Base-by-base conservation (phyloP, 2,113 vertebrate species). In the Tauraco erythrolophus region DNA sequence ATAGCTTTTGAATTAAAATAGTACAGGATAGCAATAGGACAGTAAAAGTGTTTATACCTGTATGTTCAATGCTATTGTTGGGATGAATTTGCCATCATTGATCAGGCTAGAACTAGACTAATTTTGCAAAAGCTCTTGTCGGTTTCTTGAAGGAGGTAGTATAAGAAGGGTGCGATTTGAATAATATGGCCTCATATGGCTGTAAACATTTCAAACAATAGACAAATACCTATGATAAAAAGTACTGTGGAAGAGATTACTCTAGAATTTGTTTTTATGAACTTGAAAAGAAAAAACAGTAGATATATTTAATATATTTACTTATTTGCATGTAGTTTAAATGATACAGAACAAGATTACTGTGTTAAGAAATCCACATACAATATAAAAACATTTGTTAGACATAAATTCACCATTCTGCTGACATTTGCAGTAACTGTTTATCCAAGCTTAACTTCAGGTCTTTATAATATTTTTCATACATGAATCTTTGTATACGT, bases 291-390 rank as follows among this genome's bases (percentile, higher is more conserved):
- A 89, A 93, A 90, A 35, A 97, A 95, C 84, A 97, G 86, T 97
- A 96, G 95, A 97, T 98, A 97, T 76, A 97, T 96, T 98, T 97
- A 98, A 97, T 97, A 96, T 94, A 97, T 98, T 98, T 98, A 98
- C 98, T 98, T 96, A 98, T 96, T 96, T 86, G 77, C 92, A 95
- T 79, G 89, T 97, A 94, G 91, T 94, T 98, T 97, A 97, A 98
- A 96, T 88, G 96, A 98, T 96, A 98, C 96, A 98, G 97, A 98
- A 97, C 89, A 95, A 97, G 97, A 97, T 94, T 88, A 97, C 65
- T 31, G 77, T 97, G 97, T 97, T 97, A 98, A 98, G 97, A 97
- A 98, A 97, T 98, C 74, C 96, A 98, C 83, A 91, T 88, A 97
- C 78, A 97, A 95, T 97, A 97, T 96, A 97, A 98, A 98, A 98